Conservation (phyloP, 2,797 vertebrate species). For the Anas capensis region DNA sequence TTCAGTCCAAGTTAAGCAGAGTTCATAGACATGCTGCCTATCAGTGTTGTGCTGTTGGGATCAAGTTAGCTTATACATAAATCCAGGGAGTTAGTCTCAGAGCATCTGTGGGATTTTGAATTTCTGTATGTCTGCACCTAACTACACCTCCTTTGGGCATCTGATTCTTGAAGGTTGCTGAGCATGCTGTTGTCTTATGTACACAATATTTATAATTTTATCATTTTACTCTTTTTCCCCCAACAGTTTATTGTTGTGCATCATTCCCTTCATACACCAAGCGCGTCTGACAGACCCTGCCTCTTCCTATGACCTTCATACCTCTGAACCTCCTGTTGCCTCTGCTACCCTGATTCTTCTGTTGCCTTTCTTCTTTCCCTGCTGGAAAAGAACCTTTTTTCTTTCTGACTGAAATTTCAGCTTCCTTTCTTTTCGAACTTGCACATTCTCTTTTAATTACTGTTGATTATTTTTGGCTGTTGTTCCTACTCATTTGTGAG, state of each 20-base stretch:
- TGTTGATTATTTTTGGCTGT: constrained; percentile 50
- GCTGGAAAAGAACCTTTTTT: constrained; percentile 28
- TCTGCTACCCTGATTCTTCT: constrained; percentile 67
- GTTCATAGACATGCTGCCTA: fast-evolving
- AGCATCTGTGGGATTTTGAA: background rate
- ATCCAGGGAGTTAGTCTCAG: background rate
- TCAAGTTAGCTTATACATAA: background rate
- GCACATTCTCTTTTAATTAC: constrained; percentile 31
- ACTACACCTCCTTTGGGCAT: background rate
- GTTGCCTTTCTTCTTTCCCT: constrained; percentile 57
- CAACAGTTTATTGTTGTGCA: constrained; percentile 84
- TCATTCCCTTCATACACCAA: constrained; percentile 88
- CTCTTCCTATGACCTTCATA: constrained; percentile 75
- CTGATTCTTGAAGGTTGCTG: background rate
- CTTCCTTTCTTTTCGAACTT: constrained; percentile 59
- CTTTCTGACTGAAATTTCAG: constrained; percentile 48
- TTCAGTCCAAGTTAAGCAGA: background rate
- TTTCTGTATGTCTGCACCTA: background rate
- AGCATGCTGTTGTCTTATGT: background rate
- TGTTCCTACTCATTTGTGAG: constrained; percentile 35
- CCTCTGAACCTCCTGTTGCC: constrained; percentile 69
- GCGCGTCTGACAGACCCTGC: constrained; percentile 86
- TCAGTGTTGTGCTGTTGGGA: background rate
- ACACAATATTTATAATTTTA: constrained; percentile 23
- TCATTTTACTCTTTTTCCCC: constrained; percentile 68